phyloP scores from a whole-genome alignment of 2,888 invertebrate genomes.

The Ecdyonurus torrentis region DNA sequence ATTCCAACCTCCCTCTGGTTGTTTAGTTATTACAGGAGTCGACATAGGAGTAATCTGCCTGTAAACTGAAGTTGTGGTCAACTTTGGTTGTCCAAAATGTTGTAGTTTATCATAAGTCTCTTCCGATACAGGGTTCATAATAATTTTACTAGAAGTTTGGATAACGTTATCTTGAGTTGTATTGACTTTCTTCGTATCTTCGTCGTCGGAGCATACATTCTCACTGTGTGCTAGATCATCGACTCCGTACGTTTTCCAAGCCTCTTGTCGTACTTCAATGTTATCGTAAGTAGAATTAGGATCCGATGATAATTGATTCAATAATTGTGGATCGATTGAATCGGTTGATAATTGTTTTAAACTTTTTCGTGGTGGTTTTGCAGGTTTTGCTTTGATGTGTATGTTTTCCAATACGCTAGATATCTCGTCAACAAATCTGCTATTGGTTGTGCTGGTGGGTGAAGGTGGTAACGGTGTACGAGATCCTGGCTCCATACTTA shows the following conservation, averaged over 20 bases:
- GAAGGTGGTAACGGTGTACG: conserved; percentile 63
- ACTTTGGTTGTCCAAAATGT: conserved; percentile 41
- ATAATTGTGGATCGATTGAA: conserved; percentile 18
- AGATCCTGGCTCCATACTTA: conserved; percentile 67
- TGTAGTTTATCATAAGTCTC: conserved; percentile 64
- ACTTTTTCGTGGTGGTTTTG: conserved; percentile 40
- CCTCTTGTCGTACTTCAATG: conserved; percentile 58
- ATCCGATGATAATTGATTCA: conserved; percentile 22
- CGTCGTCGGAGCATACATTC: conserved; percentile 8
- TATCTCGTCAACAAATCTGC: conserved; percentile 1
- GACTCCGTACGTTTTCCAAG: conserved; percentile 66
- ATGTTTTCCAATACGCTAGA: conserved; percentile 8
- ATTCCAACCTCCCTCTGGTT: conserved; percentile 30
- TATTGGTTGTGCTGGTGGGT: conserved; percentile 28
- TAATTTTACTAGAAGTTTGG: conserved; percentile 13
- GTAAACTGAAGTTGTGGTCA: conserved; percentile 39
- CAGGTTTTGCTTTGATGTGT: conserved; percentile 19
- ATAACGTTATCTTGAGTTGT: neutral
- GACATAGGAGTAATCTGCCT: conserved; percentile 37
- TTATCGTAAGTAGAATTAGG: conserved; percentile 49
- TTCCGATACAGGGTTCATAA: conserved; percentile 24
- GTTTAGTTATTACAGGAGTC: conserved; percentile 18
- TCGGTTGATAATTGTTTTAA: conserved; percentile 14
- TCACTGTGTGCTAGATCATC: conserved; percentile 58
- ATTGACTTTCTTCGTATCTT: neutral